Base-by-base conservation (phyloP, 1,140 invertebrate species). In the Diorhabda carinulata region DNA sequence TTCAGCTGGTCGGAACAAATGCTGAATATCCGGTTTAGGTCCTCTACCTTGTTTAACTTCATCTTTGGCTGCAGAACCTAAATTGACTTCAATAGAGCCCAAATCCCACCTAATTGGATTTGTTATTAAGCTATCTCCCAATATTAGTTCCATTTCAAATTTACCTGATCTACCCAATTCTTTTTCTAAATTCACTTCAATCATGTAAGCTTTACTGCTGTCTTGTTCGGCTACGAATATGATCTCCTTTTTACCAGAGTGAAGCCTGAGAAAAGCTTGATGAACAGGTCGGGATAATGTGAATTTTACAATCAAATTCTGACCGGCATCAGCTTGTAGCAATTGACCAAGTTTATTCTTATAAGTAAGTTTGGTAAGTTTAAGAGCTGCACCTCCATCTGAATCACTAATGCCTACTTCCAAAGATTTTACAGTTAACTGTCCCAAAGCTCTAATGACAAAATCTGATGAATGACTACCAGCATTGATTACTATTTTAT, bases 141-240 rank as follows among this genome's bases (percentile, higher is more conserved):
- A 83, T 69, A 97, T 92, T 52, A 99, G 78, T 75, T 92, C 90
- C 58, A 98, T 81, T 68, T 88, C 86, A 82, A 98, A 98, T 43
- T 85, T 80, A 58, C 95, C 96, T 67, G 91, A 93, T 25, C 87
- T 80, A 52, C 85, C 86, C 77, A 99, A 92, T 76, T 95, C 93
- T 76, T 91, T 90, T n/a, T 88, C 89, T 75, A 81, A 69, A 69
- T 79, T 78, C 86, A 97, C 85, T 78, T 98, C 95, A 74, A 98
- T 92, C 83, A 93, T 95, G 78, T 98, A 97, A n/a, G 89, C 84
- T 73, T 91, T 88, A 70, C 84, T 83, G 61, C 86, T 84, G 78
- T 97, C 96, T n/a, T 90, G 87, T 80, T 98, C 96, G 9, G 95
- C 93, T 43, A 98, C 91, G 80, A 96, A 98, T 74, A 97, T 90